phyloP scores from a whole-genome alignment of 2,113 vertebrate species.

The Limanda limanda region DNA sequence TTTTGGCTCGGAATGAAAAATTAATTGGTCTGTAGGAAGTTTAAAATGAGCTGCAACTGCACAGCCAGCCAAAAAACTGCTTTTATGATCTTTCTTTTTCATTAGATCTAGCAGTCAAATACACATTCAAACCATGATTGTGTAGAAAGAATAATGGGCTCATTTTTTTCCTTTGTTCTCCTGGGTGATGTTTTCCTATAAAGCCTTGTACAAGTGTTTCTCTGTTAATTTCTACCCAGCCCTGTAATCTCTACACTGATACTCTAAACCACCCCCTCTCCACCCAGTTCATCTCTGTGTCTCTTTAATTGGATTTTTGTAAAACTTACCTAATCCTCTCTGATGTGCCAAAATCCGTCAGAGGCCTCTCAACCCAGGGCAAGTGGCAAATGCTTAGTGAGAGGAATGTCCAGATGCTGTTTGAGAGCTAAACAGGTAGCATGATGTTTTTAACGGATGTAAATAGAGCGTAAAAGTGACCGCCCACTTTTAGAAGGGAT shows the following conservation, averaged over 20 bases:
- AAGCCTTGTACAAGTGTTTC: conserved; percentile 17
- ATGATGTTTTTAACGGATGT: conserved; percentile 1
- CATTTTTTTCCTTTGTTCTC: conserved; percentile 36
- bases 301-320: conserved; percentile 74
- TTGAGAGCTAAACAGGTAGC: conserved; percentile 28
- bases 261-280: conserved; percentile 21
- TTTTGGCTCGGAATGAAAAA: conserved; percentile 20
- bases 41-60: conserved; percentile 3
- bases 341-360: conserved; percentile 42
- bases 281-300: conserved; percentile 46
- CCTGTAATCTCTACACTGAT: conserved; percentile 50
- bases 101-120: not conserved
- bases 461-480: not conserved
- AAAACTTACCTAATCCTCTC: conserved; percentile 67
- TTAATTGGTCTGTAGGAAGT: conserved; percentile 19
- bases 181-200: conserved; percentile 29
- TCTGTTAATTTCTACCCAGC: conserved; percentile 50
- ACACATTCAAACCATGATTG: conserved; percentile 8
- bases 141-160: conserved; percentile 16
- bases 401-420: conserved; percentile 14
- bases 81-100: conserved; percentile 11
- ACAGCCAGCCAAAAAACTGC: not conserved
- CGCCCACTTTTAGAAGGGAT: too few relatives aligned
- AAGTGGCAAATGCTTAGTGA: not conserved
- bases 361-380: conserved; percentile 15